These are phyloP conservation scores for Neogale vison DNA, from an alignment of 2,113 vertebrate species.

Conservation along the genomic window DNA sequence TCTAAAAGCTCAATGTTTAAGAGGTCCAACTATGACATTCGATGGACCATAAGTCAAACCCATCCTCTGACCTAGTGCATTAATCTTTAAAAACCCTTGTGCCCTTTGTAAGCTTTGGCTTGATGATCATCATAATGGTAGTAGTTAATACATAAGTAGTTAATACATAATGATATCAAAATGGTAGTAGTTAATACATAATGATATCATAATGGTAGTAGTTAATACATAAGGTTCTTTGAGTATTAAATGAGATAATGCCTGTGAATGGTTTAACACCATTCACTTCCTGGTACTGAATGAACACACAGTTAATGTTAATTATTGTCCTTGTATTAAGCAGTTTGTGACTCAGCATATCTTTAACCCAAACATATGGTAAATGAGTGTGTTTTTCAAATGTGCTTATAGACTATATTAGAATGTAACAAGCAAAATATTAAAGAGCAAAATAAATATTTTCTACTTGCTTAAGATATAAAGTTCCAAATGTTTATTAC, in stretches of 20 bases:
- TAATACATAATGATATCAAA: neutral
- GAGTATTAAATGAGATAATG: slow-evolving; percentile 6
- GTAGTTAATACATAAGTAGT: neutral
- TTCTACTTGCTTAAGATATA: neutral
- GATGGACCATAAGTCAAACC: neutral
- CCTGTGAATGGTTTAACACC: neutral
- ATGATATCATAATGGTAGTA: neutral
- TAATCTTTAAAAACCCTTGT: neutral
- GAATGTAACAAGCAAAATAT: slow-evolving; percentile 9
- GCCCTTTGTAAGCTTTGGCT: neutral
- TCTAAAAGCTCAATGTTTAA: neutral
- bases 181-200: no score
- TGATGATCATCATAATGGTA: neutral
- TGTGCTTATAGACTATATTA: neutral
- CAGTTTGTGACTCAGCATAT: neutral
- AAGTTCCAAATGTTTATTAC: slow-evolving; percentile 48
- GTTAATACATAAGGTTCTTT: neutral
- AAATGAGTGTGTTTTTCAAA: neutral
- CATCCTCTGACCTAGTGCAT: neutral
- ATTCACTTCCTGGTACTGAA: neutral
- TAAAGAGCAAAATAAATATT: slow-evolving; percentile 38
- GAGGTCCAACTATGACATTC: neutral
- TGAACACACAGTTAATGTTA: neutral
- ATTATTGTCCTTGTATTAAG: slow-evolving; percentile 17
- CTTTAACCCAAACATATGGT: neutral